Base-by-base conservation (phyloP, 2,113 vertebrate species). In the Corythornis cristatus region DNA sequence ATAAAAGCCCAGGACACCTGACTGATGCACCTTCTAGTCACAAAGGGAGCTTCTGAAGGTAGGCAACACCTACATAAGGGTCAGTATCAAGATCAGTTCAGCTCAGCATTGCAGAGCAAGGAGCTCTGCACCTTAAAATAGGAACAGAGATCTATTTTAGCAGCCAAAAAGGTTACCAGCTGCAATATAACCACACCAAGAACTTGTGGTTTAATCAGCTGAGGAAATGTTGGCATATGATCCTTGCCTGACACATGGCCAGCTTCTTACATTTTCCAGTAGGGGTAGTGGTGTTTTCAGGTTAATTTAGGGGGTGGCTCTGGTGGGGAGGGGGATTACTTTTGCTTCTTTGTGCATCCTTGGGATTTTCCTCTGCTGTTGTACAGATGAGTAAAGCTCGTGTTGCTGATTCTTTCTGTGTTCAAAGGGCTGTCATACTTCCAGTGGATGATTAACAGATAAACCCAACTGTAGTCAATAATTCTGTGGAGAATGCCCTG, bases 121-220 rank as follows among this genome's bases (percentile, higher is more conserved):
- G 43, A 96, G 51, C 56, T 93, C 79, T 83, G 48, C 15, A 31
- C 43, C 84, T 91, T 85, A 93, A 95, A 96, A 96, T 95, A 96
- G 89, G 22, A 87, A 20, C 75, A 54, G 6, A 9, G 33, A 77
- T 83, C 58, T 92, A 74, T 94, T 92, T 95, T 31, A 89, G 86
- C 58, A 91, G 64, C 71, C 4, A 9, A 71, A 87, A 93, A 91
- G 15, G 82, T 92, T 90, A 96, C 72, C 71, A 48, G 50, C 46
- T 93, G 26, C 25, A 18, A n/a, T 18, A 33, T 7, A 62, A 43
- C 75, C 48, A 61, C 7, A 23, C 26, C 46, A 54, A 66, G n/a
- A 70, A 28, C 76, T 85, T 70, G 42, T 56, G 42, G n/a, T 79
- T 81, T 76, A 45, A 82, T 79, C 58, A 86, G 85, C 74, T 68